These are phyloP conservation scores for Holocentrus rufus DNA, from an alignment of 2,797 vertebrate species.

Conservation along the genomic window DNA sequence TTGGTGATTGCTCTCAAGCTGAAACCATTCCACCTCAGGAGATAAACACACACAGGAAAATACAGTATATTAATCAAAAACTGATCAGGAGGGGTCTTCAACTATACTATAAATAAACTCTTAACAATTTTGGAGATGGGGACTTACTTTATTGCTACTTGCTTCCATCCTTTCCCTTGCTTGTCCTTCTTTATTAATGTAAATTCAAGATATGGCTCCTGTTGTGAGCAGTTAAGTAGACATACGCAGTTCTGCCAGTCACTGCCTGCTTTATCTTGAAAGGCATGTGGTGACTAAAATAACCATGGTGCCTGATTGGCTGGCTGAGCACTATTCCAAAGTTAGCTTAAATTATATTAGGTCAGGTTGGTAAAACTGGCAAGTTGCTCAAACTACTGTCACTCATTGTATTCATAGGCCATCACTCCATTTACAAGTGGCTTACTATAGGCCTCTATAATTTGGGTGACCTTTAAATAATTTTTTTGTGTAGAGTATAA, in stretches of 20 bases:
- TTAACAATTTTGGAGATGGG: neutral
- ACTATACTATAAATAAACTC: neutral
- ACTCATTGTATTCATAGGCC: constrained; percentile 17
- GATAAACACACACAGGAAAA: neutral
- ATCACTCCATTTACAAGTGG: constrained; percentile 3
- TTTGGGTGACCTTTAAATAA: constrained; percentile 2
- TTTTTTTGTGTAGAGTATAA: no score
- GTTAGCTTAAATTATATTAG: constrained; percentile 35
- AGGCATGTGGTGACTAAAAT: constrained; percentile 72
- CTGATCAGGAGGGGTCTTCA: neutral
- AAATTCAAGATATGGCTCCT: constrained; percentile 8
- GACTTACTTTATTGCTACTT: constrained; percentile 61
- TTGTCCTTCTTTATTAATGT: constrained; percentile 13
- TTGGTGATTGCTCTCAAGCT: neutral
- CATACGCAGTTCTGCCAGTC: constrained; percentile 48
- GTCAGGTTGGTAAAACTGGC: constrained; percentile 38
- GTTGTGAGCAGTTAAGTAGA: constrained; percentile 29
- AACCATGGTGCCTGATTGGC: constrained; percentile 64
- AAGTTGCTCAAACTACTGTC: constrained; percentile 42
- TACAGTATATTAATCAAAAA: neutral
- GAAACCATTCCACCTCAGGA: neutral
- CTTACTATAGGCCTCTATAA: constrained; percentile 10
- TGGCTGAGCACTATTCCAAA: constrained; percentile 65
- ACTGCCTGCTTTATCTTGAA: constrained; percentile 68
- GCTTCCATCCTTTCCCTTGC: constrained; percentile 52